Evolutionary conservation across 2,888 invertebrate species (phyloP).

Genomic region (Nemurella pictetii): DNA sequence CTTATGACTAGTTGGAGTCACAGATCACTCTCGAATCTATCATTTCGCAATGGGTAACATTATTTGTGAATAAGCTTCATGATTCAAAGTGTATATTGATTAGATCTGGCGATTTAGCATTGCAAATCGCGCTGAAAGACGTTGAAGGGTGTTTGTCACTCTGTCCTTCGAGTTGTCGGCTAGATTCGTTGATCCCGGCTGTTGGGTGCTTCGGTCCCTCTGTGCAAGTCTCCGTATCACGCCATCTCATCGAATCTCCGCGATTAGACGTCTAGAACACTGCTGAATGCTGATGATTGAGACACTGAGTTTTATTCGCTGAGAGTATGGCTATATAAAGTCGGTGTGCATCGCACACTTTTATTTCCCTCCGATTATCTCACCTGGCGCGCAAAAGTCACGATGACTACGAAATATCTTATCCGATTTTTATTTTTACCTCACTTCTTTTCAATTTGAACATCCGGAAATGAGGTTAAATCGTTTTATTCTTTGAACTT

Average conservation of each 20-base stretch:
- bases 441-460: not conserved
- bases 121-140: slow-evolving; percentile 1
- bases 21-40: not conserved
- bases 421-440: not conserved
- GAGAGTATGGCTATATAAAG: not conserved
- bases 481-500: slow-evolving; percentile 23
- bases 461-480: slow-evolving; percentile 28
- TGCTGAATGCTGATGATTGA: slow-evolving; percentile 1
- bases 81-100: not conserved
- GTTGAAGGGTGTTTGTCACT: slow-evolving; percentile 9
- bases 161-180: slow-evolving; percentile 1
- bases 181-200: slow-evolving; percentile 16
- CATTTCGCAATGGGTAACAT: not conserved
- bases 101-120: not conserved
- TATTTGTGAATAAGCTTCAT: not conserved
- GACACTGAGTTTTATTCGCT: not conserved
- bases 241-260: not conserved
- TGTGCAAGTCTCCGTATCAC: not conserved
- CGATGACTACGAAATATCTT: slow-evolving; percentile 18
- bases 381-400: not conserved
- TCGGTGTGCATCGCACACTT: not conserved
- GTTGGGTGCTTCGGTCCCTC: not conserved
- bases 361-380: not conserved
- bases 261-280: slow-evolving; percentile 4
- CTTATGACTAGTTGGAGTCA: no score